These are phyloP conservation scores for Rallus crepitans DNA, from an alignment of 2,797 vertebrate genomes.

Conservation along the genomic window DNA sequence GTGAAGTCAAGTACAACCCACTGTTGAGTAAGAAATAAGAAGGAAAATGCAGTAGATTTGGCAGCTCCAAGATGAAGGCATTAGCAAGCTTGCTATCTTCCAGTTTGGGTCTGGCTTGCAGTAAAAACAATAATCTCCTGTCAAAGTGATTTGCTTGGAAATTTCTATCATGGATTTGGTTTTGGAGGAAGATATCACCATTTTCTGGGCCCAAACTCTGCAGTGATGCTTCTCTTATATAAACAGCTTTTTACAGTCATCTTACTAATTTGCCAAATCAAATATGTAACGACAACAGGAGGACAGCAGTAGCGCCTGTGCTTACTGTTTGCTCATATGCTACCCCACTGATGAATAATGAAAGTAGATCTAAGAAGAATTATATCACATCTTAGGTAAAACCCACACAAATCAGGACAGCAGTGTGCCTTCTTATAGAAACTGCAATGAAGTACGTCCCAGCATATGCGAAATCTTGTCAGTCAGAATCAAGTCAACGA, in stretches of 20 bases:
- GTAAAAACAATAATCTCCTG: background rate
- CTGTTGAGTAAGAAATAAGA: constrained; percentile 22
- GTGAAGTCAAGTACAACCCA: background rate
- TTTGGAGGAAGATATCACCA: background rate
- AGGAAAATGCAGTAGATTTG: background rate
- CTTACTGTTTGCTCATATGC: background rate
- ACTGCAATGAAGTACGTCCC: background rate
- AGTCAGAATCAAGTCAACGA: background rate
- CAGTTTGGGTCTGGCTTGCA: background rate
- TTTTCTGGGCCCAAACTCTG: background rate
- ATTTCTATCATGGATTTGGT: background rate
- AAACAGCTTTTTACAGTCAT: background rate
- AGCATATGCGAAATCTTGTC: background rate
- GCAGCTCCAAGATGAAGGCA: background rate
- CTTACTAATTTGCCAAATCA: constrained; percentile 3
- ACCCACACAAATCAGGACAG: background rate
- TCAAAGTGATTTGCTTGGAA: constrained; percentile 21
- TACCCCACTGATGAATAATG: background rate
- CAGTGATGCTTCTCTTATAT: background rate
- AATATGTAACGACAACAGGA: background rate
- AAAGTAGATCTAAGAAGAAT: background rate
- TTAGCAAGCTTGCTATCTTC: background rate
- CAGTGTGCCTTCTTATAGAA: background rate
- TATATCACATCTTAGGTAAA: background rate
- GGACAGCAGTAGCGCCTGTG: background rate